Percentiles rank a stretch among this genome's conserved stretches.
These are phyloP conservation scores for Gryllus longicercus DNA, from an alignment of 2,888 invertebrate species.

Conservation along the genomic window DNA sequence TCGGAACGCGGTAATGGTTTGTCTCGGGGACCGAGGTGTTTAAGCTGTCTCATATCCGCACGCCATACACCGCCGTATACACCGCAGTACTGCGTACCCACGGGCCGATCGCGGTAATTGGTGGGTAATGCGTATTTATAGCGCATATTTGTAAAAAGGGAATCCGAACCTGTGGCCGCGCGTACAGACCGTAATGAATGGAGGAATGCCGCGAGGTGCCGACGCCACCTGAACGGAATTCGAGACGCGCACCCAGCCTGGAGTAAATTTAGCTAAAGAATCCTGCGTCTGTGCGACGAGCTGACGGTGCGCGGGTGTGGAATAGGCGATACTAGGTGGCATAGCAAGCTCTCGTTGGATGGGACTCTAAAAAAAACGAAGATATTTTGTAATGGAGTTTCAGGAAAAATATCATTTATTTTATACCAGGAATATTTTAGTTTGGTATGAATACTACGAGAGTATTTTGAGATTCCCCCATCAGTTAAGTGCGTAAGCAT, in stretches of 20 bases:
- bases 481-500: too few species aligned
- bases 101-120: not conserved
- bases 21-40: not conserved
- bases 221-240: not conserved
- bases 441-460: too few species aligned
- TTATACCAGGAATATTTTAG: too few species aligned
- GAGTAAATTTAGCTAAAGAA: not conserved
- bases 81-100: not conserved
- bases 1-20: slow-evolving; percentile 1
- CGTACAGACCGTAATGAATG: not conserved
- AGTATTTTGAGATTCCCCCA: too few species aligned
- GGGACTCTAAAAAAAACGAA: too few species aligned
- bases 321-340: too few species aligned
- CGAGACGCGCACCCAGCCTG: not conserved
- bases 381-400: too few species aligned
- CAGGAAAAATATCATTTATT: too few species aligned
- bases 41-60: not conserved
- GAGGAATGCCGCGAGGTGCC: not conserved
- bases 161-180: not conserved
- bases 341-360: too few species aligned
- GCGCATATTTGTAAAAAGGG: not conserved
- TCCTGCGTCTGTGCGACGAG: not conserved
- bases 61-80: not conserved
- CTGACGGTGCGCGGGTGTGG: too few species aligned
- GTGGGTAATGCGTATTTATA: slow-evolving; percentile 6